A percentile compares a stretch with the other conserved stretches of the same genome.
Evolutionary conservation across 2,113 vertebrate genomes (phyloP).

Genomic region (Apaloderma vittatum): DNA sequence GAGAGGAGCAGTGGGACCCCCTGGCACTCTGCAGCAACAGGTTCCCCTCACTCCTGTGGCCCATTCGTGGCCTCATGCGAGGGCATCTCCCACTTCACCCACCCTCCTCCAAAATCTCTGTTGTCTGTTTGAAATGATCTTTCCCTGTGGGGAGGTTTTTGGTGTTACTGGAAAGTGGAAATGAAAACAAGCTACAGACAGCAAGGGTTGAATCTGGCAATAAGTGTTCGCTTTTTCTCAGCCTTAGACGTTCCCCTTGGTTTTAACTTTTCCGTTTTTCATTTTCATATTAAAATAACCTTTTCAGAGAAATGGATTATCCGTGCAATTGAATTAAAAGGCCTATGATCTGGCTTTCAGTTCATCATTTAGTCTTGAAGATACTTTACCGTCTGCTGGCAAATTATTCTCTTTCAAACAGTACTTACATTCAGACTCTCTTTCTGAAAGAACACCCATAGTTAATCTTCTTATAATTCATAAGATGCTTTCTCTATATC

Average conservation of each 20-base stretch:
- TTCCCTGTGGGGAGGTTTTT: not conserved
- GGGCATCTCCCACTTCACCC: not conserved
- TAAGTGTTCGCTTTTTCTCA: not conserved
- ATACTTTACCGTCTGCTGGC: not conserved
- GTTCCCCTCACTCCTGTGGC: not conserved
- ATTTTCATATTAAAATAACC: not conserved
- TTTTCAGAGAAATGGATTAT: not conserved
- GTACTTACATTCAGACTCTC: not conserved
- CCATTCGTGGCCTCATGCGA: rapidly evolving
- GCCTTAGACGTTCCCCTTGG: not conserved
- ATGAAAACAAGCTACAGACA: not conserved
- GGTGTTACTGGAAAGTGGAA: not conserved
- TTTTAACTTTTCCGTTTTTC: not conserved
- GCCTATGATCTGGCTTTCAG: not conserved
- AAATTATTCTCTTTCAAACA: conserved; percentile 2
- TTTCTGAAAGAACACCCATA: not conserved
- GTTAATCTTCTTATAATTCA: conserved; percentile 13
- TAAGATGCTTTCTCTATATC: not conserved
- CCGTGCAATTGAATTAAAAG: not conserved
- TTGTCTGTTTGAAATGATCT: not conserved
- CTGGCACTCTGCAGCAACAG: not conserved
- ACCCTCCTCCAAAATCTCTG: not conserved
- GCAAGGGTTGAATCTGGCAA: not conserved
- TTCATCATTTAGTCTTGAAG: not conserved
- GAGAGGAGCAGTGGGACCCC: rapidly evolving